phyloP scores from a whole-genome alignment of 2,797 vertebrate species.

The Prunella strophiata region DNA sequence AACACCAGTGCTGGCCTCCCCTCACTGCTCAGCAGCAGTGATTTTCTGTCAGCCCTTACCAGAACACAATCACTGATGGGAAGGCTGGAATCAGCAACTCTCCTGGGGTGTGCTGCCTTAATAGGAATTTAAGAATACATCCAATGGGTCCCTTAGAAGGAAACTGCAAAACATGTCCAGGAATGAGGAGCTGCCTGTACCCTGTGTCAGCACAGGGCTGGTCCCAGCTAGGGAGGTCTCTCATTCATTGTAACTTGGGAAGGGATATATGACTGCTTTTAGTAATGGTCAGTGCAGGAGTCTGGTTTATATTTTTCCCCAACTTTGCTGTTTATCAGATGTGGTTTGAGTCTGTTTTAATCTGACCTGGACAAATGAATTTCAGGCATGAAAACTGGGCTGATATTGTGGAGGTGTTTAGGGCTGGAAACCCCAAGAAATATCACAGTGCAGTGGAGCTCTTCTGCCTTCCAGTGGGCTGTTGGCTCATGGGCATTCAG shows the following conservation, averaged over 20 bases:
- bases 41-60: conserved; percentile 41
- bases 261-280: not conserved
- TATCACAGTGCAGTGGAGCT: not conserved
- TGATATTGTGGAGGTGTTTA: not conserved
- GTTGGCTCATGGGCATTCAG: not conserved
- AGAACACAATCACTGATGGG: not conserved
- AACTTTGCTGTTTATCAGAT: not conserved
- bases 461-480: not conserved
- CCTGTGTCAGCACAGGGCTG: not conserved
- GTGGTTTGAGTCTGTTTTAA: not conserved
- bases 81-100: conserved; percentile 28
- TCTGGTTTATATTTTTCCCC: not conserved
- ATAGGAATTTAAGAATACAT: not conserved
- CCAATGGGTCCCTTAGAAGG: not conserved
- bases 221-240: not conserved
- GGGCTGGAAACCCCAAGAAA: not conserved
- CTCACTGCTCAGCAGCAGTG: not conserved
- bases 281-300: not conserved
- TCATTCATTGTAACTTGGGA: not conserved
- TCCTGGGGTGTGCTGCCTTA: not conserved
- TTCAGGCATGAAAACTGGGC: not conserved
- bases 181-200: not conserved
- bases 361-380: not conserved
- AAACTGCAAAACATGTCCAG: not conserved
- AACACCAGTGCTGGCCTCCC: conserved; percentile 10